phyloP scores from a whole-genome alignment of 2,113 vertebrate genomes.

The Phyllostomus hastatus region DNA sequence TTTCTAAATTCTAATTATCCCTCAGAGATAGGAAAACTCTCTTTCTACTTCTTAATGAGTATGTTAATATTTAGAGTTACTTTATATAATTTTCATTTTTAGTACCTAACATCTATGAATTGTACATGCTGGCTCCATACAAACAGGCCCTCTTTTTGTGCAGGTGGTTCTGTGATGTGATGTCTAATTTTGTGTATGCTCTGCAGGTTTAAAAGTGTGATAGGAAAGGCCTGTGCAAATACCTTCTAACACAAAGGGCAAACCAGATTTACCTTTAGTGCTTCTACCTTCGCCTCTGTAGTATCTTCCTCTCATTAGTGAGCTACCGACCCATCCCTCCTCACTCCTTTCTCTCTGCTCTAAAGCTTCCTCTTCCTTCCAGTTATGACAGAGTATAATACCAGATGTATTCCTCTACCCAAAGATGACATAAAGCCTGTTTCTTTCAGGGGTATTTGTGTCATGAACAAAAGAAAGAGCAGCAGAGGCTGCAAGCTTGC shows the following conservation, averaged over 20 bases:
- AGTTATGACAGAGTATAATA: not conserved
- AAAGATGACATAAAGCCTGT: not conserved
- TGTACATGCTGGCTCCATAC: not conserved
- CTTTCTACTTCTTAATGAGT: not conserved
- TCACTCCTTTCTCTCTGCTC: not conserved
- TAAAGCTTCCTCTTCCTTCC: not conserved
- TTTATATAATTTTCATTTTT: conserved; percentile 32
- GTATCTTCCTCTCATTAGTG: not conserved
- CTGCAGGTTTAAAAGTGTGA: not conserved
- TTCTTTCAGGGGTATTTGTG: not conserved
- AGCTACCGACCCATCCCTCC: not conserved
- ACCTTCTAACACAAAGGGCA: not conserved
- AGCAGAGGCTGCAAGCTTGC: not conserved
- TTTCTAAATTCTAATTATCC: conserved; percentile 23
- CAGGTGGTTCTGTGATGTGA: not conserved
- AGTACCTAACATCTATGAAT: not conserved
- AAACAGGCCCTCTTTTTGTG: not conserved
- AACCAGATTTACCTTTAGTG: not conserved
- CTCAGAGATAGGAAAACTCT: not conserved
- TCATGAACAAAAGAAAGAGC: not conserved
- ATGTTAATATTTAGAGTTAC: not conserved
- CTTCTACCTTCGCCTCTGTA: not conserved
- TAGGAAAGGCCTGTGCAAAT: not conserved
- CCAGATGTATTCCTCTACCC: not conserved
- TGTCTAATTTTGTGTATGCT: not conserved